Evolutionary conservation across 2,888 invertebrate species (phyloP).

Genomic region (Ceramica pisi): DNA sequence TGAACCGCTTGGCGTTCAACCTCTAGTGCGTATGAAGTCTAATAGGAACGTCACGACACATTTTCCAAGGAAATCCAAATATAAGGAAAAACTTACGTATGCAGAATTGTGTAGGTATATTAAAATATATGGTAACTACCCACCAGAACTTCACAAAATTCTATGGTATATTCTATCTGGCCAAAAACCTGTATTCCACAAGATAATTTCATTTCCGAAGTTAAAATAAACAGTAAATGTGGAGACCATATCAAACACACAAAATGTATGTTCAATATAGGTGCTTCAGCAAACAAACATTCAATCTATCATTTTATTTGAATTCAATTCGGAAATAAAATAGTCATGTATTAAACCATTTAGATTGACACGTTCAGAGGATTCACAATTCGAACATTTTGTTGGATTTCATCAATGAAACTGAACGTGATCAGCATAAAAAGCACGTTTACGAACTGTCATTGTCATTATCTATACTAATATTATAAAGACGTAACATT

Average conservation of each 20-base stretch:
- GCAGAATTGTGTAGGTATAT: too few relatives aligned
- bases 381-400: not conserved
- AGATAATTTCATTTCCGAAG: not conserved
- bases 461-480: too few relatives aligned
- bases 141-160: not conserved
- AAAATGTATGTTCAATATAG: too few relatives aligned
- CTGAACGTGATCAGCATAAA: too few relatives aligned
- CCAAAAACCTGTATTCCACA: not conserved
- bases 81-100: too few relatives aligned
- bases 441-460: too few relatives aligned
- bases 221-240: conserved; percentile 12
- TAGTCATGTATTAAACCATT: not conserved
- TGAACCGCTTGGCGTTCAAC: too few relatives aligned
- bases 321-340: conserved; percentile 21
- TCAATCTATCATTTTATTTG: conserved; percentile 15
- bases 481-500: too few relatives aligned
- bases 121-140: too few relatives aligned
- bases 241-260: not conserved
- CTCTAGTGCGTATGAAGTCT: too few relatives aligned
- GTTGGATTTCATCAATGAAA: not conserved
- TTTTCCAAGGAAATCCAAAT: too few relatives aligned
- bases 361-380: not conserved
- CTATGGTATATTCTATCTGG: not conserved
- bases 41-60: too few relatives aligned
- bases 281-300: conserved; percentile 4